Conservation (phyloP, 2,113 vertebrate species). For the Ardeotis arabs region DNA sequence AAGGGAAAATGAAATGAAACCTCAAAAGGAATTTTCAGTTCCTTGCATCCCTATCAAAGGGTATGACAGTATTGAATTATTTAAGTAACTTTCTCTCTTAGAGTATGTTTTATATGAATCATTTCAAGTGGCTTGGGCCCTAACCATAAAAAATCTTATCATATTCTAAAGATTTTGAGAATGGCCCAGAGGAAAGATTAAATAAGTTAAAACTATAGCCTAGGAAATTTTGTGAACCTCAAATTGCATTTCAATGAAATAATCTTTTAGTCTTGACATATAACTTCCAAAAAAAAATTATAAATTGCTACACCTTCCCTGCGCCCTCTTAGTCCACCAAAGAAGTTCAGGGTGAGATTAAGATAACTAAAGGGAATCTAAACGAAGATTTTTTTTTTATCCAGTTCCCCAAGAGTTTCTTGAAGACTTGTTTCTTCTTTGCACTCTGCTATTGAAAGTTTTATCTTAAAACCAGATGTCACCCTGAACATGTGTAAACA, state of each 20-base stretch:
- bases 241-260: background rate
- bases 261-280: background rate
- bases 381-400: background rate
- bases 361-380: background rate
- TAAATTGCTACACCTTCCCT: background rate
- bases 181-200: background rate
- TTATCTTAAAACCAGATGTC: background rate
- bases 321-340: background rate
- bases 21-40: conserved; percentile 2
- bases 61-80: background rate
- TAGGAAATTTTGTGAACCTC: background rate
- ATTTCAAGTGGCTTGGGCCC: background rate
- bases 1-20: conserved; percentile 58
- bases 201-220: background rate
- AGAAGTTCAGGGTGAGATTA: background rate
- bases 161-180: background rate
- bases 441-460: background rate
- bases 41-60: conserved; percentile 10
- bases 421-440: background rate
- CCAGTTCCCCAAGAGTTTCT: background rate
- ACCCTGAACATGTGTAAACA: background rate
- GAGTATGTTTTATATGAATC: background rate
- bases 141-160: background rate
- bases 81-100: background rate
- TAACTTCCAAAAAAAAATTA: background rate